Evolutionary conservation across 2,113 vertebrate genomes (phyloP), one percentile per base, ranked within the genome.

Genomic region (Gavia stellata): DNA sequence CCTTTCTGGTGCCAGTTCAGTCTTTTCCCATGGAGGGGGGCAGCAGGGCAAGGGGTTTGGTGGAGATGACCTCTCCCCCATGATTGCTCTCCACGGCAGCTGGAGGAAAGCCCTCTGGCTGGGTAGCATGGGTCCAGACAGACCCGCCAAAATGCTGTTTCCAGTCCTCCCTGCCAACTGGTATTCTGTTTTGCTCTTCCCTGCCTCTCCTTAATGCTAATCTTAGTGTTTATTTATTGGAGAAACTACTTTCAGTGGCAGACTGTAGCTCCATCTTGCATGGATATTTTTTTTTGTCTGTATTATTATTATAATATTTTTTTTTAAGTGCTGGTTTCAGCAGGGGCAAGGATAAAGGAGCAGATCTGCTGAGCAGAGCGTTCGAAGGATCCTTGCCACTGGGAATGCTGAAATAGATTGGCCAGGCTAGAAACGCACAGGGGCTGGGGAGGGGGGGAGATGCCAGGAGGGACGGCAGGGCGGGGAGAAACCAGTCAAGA

Each of bases 401-500:
- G 0, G 38, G 63, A 88, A 73, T 86, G 92, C 78, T 94, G 92
- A 93, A 92, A 92, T 85, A 67, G 84, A 73, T 84, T 79, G 90
- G 88, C 96, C 95, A 96, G 88, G 94, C 94, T 97, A 96, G 75
- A 90, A 96, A 94, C 95, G 93, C 94, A 96, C 80, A 94, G 1
- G 89, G 95, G 97, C 52, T 88, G 86, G 94, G 92, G 93, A 87
- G 97, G 77, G 72, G 96, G 92, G 96, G 75, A 89, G 85, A 91
- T 91, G 63, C 78, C 95, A 88, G 86, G 47, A 90, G 94, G 49
- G 96, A 65, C 61, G 23, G 40, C 17, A 90, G 91, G 80, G 71
- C 79, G 53, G 50, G 84, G 88, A 96, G 88, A 97, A 98, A 96
- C 92, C 92, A 97, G 97, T 81, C 92, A 90, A 98, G 89, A 96